These are phyloP conservation scores for Spodoptera littoralis DNA, from an alignment of 2,888 invertebrate genomes.

Conservation along the genomic window DNA sequence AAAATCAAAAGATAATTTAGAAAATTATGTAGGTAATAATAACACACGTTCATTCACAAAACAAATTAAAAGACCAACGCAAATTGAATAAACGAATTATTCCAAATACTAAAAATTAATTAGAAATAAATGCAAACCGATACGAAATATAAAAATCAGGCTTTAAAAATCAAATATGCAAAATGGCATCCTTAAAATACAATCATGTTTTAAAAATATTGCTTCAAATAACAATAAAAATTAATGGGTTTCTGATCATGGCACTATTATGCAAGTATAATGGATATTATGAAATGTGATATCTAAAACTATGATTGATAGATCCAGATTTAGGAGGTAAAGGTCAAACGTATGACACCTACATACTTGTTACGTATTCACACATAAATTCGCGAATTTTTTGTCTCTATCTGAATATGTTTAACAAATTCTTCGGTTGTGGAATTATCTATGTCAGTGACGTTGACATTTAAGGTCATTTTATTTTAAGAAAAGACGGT, in stretches of 20 bases:
- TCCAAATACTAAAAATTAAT: constrained; percentile 29
- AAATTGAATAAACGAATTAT: neutral
- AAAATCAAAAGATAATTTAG: too few relatives aligned
- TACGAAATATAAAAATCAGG: constrained; percentile 15
- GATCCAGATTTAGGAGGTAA: constrained; percentile 56
- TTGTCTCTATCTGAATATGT: constrained; percentile 12
- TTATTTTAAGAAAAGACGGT: neutral
- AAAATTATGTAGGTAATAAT: too few relatives aligned
- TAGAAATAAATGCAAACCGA: constrained; percentile 15
- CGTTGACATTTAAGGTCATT: constrained; percentile 16
- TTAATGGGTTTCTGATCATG: constrained; percentile 39
- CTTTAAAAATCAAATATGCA: constrained; percentile 54
- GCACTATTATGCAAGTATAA: constrained; percentile 60
- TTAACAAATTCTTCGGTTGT: constrained; percentile 37
- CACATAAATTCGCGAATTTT: constrained; percentile 38
- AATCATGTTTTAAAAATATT: constrained; percentile 27
- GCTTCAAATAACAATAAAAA: constrained; percentile 52
- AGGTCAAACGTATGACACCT: constrained; percentile 46
- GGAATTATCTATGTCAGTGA: constrained; percentile 29
- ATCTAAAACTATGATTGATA: constrained; percentile 58
- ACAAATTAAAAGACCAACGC: neutral
- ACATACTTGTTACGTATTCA: constrained; percentile 27
- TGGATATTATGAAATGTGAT: constrained; percentile 58
- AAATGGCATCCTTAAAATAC: constrained; percentile 21
- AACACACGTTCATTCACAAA: neutral